phyloP scores from a whole-genome alignment of 2,888 invertebrate genomes.

The Caenorhabditis sinica region DNA sequence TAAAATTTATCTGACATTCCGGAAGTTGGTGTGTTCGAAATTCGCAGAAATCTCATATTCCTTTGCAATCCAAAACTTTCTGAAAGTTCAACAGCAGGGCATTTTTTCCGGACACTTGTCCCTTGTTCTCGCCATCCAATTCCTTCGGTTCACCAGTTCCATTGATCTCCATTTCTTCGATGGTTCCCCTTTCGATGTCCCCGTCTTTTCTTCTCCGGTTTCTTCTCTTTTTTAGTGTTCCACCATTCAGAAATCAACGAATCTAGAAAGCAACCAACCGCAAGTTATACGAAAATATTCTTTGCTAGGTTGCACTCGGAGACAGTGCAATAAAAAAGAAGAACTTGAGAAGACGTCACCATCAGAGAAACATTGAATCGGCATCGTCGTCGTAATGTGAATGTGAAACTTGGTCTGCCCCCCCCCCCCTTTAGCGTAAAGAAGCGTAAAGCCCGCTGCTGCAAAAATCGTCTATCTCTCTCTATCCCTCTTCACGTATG shows the following conservation, averaged over 20 bases:
- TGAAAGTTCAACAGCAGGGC: no score
- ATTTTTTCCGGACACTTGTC: no score
- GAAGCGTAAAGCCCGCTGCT: not conserved
- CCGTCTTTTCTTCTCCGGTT: not conserved
- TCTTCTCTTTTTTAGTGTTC: no score
- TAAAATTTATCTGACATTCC: no score
- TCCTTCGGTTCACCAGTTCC: no score
- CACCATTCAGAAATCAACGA: not conserved
- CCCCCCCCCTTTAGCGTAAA: no score
- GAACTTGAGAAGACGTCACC: conserved; percentile 13
- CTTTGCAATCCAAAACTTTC: no score
- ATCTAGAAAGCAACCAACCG: conserved; percentile 19
- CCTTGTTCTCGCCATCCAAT: no score
- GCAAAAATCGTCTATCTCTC: conserved; percentile 46
- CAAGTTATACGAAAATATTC: not conserved
- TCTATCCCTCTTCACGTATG: not conserved
- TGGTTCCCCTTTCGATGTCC: not conserved
- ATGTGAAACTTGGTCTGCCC: conserved; percentile 37
- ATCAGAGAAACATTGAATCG: conserved; percentile 30
- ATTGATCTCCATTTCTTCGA: not conserved
- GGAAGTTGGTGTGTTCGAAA: no score
- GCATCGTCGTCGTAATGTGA: conserved; percentile 14
- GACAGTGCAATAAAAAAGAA: not conserved
- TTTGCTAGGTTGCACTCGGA: conserved; percentile 5
- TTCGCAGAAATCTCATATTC: no score